Percentiles rank a stretch among this genome's conserved stretches.
Evolutionary conservation across 2,113 vertebrate species (phyloP).

Genomic region (Labrus mixtus): DNA sequence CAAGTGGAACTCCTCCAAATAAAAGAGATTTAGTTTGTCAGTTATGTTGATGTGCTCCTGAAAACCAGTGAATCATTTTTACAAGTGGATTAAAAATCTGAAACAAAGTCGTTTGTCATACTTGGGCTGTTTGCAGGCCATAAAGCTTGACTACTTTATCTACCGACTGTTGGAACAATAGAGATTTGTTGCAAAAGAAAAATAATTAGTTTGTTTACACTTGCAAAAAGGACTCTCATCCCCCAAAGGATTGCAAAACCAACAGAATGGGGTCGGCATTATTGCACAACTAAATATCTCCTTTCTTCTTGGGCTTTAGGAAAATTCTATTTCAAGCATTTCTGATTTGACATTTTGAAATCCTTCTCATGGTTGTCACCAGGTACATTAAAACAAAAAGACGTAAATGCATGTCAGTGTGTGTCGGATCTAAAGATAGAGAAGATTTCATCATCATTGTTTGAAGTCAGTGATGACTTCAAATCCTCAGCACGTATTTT

Average conservation of each 20-base stretch:
- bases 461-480: slow-evolving; percentile 1
- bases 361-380: background rate
- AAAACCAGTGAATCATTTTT: background rate
- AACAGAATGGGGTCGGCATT: background rate
- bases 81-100: slow-evolving; percentile 3
- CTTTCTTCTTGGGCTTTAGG: background rate
- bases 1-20: background rate
- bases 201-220: background rate
- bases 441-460: background rate
- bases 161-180: background rate
- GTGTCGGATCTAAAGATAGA: background rate
- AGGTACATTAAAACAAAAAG: background rate
- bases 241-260: slow-evolving; percentile 45
- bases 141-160: background rate
- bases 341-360: slow-evolving; percentile 34
- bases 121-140: background rate
- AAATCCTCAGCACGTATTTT: background rate
- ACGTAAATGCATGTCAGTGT: background rate
- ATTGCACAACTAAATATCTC: slow-evolving; percentile 43
- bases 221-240: background rate
- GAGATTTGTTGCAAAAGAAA: background rate
- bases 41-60: background rate
- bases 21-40: background rate
- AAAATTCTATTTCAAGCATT: slow-evolving; percentile 33
- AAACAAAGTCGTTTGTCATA: background rate